phyloP scores from a whole-genome alignment of 1,140 invertebrate genomes.

The Tribolium castaneum region DNA sequence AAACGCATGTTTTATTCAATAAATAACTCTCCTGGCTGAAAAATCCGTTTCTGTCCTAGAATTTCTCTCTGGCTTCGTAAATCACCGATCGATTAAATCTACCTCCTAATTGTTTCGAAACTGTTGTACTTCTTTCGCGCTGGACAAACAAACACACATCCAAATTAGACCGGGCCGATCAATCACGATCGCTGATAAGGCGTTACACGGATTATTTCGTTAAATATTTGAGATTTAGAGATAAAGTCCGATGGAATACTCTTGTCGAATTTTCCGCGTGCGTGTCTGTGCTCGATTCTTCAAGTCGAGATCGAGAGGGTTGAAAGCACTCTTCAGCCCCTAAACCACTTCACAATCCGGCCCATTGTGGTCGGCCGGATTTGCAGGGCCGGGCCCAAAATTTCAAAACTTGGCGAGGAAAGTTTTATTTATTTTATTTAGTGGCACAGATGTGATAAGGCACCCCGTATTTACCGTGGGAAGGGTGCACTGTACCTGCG shows the following conservation, averaged over 20 bases:
- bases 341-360: constrained; percentile 15
- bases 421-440: constrained; percentile 30
- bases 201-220: not conserved
- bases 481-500: constrained; percentile 3
- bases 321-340: constrained; percentile 9
- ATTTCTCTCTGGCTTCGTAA: not conserved
- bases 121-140: not conserved
- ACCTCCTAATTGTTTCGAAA: not conserved
- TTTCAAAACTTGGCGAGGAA: too few relatives aligned
- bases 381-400: not conserved
- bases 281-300: constrained; percentile 28
- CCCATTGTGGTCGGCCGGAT: constrained; percentile 30
- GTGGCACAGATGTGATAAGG: not conserved
- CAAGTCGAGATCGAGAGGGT: constrained; percentile 32
- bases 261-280: not conserved
- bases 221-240: not conserved
- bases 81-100: not conserved
- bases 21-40: too few relatives aligned
- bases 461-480: not conserved
- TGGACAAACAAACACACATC: not conserved
- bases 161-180: not conserved
- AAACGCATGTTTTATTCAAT: too few relatives aligned
- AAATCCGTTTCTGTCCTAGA: too few relatives aligned
- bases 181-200: not conserved
- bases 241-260: not conserved